These are phyloP conservation scores for Scolopax bukidnonensis DNA, from an alignment of 2,797 vertebrate species.

Conservation along the genomic window DNA sequence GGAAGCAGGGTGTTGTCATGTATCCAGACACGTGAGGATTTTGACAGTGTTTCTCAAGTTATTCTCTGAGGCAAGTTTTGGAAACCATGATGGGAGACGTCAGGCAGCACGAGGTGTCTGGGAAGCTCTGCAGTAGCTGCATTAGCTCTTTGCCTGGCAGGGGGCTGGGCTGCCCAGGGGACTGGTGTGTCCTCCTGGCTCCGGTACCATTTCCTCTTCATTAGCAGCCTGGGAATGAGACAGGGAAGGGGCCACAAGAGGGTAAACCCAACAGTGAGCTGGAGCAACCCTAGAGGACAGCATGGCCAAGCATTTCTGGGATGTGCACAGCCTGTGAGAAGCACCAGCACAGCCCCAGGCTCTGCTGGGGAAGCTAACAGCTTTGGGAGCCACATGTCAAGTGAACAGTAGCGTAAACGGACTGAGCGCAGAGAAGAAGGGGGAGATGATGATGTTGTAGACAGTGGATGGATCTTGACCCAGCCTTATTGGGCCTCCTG, in stretches of 20 bases:
- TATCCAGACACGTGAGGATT: neutral
- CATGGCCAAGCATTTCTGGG: neutral
- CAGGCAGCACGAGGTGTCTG: fast-evolving
- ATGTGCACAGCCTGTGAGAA: neutral
- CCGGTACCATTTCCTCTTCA: neutral
- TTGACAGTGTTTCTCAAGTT: neutral
- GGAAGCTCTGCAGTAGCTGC: neutral
- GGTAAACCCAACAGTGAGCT: neutral
- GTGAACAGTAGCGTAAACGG: neutral
- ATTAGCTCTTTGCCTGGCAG: neutral
- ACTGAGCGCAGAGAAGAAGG: neutral
- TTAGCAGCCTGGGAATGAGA: neutral
- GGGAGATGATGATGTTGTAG: neutral
- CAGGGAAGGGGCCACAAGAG: neutral
- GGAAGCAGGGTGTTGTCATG: neutral
- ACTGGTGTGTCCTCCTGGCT: neutral
- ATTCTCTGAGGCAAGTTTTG: neutral
- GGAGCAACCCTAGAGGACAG: neutral
- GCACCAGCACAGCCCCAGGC: neutral
- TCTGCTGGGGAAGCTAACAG: neutral
- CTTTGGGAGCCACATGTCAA: neutral
- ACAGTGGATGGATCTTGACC: neutral
- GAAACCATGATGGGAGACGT: fast-evolving
- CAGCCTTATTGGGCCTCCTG: neutral
- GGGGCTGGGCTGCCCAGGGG: neutral